A percentile compares a stretch with the other conserved stretches of the same genome.
Conservation (phyloP, 1,140 invertebrate genomes). For the Drosophila pachea region DNA sequence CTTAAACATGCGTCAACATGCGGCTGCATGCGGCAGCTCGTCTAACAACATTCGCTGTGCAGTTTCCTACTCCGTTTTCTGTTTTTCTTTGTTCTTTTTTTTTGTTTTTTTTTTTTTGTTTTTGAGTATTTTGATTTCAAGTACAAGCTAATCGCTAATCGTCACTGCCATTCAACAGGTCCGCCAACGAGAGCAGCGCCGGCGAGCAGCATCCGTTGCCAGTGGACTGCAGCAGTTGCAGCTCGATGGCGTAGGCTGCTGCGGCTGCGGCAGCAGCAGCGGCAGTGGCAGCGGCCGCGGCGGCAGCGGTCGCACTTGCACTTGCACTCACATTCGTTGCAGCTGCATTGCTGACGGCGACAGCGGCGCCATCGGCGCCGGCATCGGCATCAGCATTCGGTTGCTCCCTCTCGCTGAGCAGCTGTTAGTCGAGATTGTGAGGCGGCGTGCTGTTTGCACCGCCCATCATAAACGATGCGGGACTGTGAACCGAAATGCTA, state of each 20-base stretch:
- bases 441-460: constrained; percentile 79
- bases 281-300: not conserved
- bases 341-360: not conserved
- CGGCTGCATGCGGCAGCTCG: constrained; percentile 27
- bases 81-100: not conserved
- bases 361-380: no score
- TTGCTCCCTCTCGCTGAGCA: constrained; percentile 45
- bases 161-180: constrained; percentile 47
- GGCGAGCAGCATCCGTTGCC: constrained; percentile 39
- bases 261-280: constrained; percentile 20
- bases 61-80: not conserved
- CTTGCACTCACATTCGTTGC: no score
- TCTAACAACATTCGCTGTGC: constrained; percentile 43
- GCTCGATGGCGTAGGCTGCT: constrained; percentile 42
- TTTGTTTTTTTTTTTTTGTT: not conserved
- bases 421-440: constrained; percentile 74
- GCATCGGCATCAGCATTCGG: constrained; percentile 5
- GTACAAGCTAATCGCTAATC: constrained; percentile 45
- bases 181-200: constrained; percentile 42
- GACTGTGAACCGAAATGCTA: constrained; percentile 80
- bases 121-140: constrained; percentile 18
- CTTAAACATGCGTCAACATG: constrained; percentile 36
- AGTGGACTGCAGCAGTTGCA: constrained; percentile 36
- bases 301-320: not conserved
- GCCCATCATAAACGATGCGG: constrained; percentile 79